These are phyloP conservation scores for Loris lydekkerianus DNA, from an alignment of 2,797 vertebrate species.

Conservation along the genomic window DNA sequence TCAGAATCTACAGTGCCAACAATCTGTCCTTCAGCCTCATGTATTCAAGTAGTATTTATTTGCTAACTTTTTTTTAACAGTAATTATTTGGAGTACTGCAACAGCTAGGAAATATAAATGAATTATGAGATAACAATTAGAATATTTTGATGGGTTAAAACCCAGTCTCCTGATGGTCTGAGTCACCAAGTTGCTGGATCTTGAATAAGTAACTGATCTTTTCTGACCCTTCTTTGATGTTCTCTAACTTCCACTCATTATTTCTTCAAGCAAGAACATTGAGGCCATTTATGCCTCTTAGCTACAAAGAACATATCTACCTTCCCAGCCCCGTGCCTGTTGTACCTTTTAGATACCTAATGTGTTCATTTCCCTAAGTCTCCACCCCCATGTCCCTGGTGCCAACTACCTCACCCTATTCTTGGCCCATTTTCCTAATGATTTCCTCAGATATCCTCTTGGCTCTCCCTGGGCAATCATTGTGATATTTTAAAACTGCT, in stretches of 20 bases:
- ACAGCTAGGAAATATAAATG: not conserved
- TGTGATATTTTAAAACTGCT: not conserved
- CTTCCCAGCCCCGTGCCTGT: too few relatives aligned
- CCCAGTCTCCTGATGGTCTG: not conserved
- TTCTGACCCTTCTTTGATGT: not conserved
- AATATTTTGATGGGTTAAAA: not conserved
- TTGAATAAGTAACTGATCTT: not conserved
- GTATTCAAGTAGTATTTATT: not conserved
- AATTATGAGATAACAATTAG: not conserved
- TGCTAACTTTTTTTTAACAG: not conserved
- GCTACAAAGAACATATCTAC: not conserved
- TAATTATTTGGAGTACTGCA: not conserved
- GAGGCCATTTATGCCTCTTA: not conserved
- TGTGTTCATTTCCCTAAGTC: not conserved
- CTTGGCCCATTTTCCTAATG: not conserved
- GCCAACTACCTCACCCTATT: rapidly evolving
- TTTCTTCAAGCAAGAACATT: not conserved
- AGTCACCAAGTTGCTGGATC: not conserved
- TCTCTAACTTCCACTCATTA: not conserved
- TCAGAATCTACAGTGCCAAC: not conserved
- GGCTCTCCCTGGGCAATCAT: not conserved
- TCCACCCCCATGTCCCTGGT: rapidly evolving
- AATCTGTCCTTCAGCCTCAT: not conserved
- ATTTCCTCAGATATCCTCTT: not conserved
- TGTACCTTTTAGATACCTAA: not conserved